phyloP scores from a whole-genome alignment of 92 coral and sea anemone genomes.

The Diadumene lineata region DNA sequence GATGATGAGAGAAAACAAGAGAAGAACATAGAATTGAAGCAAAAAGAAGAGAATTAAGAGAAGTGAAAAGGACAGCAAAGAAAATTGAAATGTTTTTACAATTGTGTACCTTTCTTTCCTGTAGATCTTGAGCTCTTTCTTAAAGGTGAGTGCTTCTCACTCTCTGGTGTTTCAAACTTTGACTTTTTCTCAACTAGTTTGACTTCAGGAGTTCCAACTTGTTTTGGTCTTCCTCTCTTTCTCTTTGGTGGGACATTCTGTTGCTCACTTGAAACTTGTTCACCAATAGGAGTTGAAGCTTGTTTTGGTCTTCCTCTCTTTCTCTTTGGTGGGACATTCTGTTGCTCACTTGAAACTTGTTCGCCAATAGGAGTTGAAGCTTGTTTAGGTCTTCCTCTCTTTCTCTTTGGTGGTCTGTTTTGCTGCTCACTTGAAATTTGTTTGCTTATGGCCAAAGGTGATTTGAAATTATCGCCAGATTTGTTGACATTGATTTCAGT shows the following conservation, averaged over 20 bases:
- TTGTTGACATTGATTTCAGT: too few species aligned
- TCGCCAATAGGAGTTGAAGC: not conserved
- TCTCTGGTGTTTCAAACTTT: not conserved
- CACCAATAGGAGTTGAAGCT: not conserved
- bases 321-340: conserved; percentile 9
- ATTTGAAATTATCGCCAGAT: too few species aligned
- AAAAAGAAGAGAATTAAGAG: too few species aligned
- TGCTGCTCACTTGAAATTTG: not conserved
- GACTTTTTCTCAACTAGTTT: conserved; percentile 27
- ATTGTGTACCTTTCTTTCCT: conserved; percentile 10
- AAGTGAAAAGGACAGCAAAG: not conserved
- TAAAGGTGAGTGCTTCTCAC: not conserved
- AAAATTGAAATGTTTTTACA: not conserved
- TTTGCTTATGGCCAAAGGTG: not conserved
- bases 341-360: not conserved
- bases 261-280: not conserved
- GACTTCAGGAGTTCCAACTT: conserved; percentile 15
- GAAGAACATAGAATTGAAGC: too few species aligned
- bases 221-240: conserved; percentile 36
- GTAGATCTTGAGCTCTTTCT: conserved; percentile 21
- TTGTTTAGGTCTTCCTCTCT: conserved; percentile 34
- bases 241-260: conserved; percentile 8
- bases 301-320: conserved; percentile 38
- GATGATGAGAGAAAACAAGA: too few species aligned
- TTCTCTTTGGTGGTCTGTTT: conserved; percentile 17